phyloP scores from a whole-genome alignment of 1,140 invertebrate species.

The Diuraphis noxia region DNA sequence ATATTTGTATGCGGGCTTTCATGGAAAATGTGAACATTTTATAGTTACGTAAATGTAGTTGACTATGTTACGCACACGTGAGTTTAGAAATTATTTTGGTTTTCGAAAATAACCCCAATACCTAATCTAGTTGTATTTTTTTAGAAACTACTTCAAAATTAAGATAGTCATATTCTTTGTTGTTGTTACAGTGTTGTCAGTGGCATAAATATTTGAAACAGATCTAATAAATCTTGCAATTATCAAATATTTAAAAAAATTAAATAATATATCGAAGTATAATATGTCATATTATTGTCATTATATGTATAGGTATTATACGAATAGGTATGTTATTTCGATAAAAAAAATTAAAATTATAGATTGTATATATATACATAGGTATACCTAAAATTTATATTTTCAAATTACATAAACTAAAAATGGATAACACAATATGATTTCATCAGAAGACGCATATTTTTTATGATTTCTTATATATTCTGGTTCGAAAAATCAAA shows the following conservation, averaged over 20 bases:
- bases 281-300: not conserved
- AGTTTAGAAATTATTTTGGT: too few relatives aligned
- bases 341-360: not conserved
- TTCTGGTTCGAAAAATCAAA: not conserved
- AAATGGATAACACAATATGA: not conserved
- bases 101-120: too few relatives aligned
- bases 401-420: too few relatives aligned
- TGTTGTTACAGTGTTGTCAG: not conserved
- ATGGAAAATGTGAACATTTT: not conserved
- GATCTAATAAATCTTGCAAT: not conserved
- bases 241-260: not conserved
- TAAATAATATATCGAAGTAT: not conserved
- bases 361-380: not conserved
- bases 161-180: not conserved
- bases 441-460: not conserved
- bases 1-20: not conserved
- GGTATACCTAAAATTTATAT: not conserved
- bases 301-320: not conserved
- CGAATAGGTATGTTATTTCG: not conserved
- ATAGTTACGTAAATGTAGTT: not conserved
- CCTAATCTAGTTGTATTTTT: too few relatives aligned
- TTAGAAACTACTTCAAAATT: not conserved
- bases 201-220: not conserved
- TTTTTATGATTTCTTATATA: not conserved
- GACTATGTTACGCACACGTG: not conserved